A percentile compares a stretch with the other conserved stretches of the same genome.
phyloP scores from a whole-genome alignment of 2,797 vertebrate species.

The Crocodylus rhombifer region DNA sequence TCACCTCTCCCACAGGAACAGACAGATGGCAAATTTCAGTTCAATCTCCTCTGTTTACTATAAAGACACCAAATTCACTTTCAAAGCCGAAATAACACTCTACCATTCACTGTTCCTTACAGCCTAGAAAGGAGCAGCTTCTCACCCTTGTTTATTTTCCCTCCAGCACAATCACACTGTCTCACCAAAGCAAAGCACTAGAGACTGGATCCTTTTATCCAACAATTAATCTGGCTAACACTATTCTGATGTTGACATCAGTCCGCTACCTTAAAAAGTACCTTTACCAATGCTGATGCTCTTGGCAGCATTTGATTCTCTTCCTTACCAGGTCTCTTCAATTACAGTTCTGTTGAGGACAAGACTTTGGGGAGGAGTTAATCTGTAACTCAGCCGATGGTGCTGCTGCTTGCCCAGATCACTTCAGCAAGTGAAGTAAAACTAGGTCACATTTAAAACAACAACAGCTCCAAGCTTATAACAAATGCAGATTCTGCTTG shows the following conservation, averaged over 20 bases:
- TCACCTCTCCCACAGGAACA: not conserved
- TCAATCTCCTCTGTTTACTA: not conserved
- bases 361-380: not conserved
- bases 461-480: not conserved
- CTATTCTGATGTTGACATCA: not conserved
- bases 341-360: not conserved
- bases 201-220: not conserved
- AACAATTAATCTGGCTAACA: not conserved
- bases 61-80: not conserved
- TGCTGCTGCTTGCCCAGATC: not conserved
- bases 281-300: not conserved
- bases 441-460: not conserved
- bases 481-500: not conserved
- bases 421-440: not conserved
- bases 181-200: not conserved
- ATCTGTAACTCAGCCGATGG: accelerated
- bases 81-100: not conserved
- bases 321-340: not conserved
- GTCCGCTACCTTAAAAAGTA: not conserved
- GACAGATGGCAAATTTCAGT: not conserved
- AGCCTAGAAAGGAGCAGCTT: not conserved
- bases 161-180: not conserved
- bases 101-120: not conserved
- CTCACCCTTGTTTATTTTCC: accelerated
- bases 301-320: not conserved